phyloP scores from a whole-genome alignment of 2,888 invertebrate genomes.

The Ephialtes manifestator region DNA sequence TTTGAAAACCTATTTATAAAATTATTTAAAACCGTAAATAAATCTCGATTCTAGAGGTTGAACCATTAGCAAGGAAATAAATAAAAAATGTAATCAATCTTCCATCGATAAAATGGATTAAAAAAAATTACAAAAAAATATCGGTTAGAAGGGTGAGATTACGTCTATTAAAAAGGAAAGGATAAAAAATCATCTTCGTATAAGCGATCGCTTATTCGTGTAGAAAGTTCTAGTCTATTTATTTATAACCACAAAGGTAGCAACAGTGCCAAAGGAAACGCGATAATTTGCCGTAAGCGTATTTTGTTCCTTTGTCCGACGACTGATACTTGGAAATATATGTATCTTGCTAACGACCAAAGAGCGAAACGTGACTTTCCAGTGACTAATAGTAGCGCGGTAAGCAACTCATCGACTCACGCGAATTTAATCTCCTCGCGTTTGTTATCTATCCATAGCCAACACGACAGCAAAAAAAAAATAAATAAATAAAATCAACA shows the following conservation, averaged over 20 bases:
- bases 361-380: conserved; percentile 34
- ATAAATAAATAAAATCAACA: conserved; percentile 8
- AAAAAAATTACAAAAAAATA: not conserved
- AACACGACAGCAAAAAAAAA: conserved; percentile 1
- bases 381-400: conserved; percentile 44
- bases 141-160: not conserved
- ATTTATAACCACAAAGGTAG: conserved; percentile 41
- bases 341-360: conserved; percentile 7
- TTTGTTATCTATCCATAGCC: not conserved
- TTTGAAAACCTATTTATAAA: not conserved
- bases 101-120: too few species aligned
- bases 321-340: conserved; percentile 37
- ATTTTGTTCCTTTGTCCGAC: conserved; percentile 26
- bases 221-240: conserved; percentile 7
- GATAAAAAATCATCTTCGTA: not conserved
- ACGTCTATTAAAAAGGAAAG: not conserved
- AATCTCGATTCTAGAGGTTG: not conserved
- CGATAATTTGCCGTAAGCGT: conserved; percentile 23
- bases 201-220: not conserved
- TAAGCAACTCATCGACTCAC: conserved; percentile 25
- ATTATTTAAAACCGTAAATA: not conserved
- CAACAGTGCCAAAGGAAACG: not conserved
- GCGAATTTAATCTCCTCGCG: conserved; percentile 33
- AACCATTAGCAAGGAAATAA: not conserved
- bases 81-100: too few species aligned